Base-by-base conservation (phyloP, 2,888 invertebrate species). In the Hypolimnas misippus region DNA sequence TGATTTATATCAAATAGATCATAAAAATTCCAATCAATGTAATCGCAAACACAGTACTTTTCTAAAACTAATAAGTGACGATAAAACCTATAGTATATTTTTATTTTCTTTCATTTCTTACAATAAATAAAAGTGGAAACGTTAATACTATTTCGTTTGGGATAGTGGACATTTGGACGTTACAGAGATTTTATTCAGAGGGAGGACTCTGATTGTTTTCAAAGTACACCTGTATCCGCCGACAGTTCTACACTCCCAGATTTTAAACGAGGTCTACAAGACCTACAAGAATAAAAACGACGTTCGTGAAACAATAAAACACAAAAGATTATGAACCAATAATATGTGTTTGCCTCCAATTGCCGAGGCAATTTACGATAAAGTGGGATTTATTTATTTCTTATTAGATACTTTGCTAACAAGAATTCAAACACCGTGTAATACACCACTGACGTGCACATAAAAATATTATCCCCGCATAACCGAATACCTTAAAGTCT, bases 171-270 rank as follows among this genome's bases (percentile, higher is more conserved):
- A 58, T 67, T 68, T 67, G 65, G 65, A 60, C 63, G 65, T 31
- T 52, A 57, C 65, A 25, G 52, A 59, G 66, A 70, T 70, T 72
- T 65, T 56, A 65, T 57, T 58, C 62, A 64, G 65, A 67, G 64
- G 64, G 63, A 68, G 62, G 62, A 55, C 58, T 66, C 58, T 69
- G 71, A 74, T 72, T 74, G 71, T 73, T 72, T 70, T 66, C 54
- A 66, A 71, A 70, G 67, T 67, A 73, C 89, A 88, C 83, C 88
- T 88, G 88, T 84, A 82, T 88, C 88, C 88, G 88, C 77, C 74
- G 78, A 74, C 77, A 79, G 77, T 60, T 64, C 72, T 80, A 80
- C 80, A 78, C 77, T 77, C 77, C 75, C 84, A 87, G 90, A 90
- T 89, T 88, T 89, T 88, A 86, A 65, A 65, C 64, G 49, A 64